A percentile compares a stretch with the other conserved stretches of the same genome.
Evolutionary conservation across 2,113 vertebrate species (phyloP).

Genomic region (Butorides virescens): DNA sequence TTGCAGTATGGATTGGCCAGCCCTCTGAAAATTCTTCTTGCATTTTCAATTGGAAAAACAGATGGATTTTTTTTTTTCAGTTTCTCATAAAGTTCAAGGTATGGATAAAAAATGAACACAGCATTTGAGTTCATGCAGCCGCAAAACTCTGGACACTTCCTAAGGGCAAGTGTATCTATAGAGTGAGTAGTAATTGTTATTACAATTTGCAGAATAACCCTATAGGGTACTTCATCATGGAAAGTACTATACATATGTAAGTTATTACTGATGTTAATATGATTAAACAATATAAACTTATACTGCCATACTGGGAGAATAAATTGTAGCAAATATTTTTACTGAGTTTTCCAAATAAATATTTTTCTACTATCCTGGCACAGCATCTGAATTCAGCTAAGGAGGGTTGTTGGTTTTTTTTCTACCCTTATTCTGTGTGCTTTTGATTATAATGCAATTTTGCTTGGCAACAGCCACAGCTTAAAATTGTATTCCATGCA

Average conservation of each 20-base stretch:
- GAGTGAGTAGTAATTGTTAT: not conserved
- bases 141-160: not conserved
- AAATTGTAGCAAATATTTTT: not conserved
- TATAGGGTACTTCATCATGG: not conserved
- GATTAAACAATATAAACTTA: not conserved
- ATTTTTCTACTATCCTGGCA: not conserved
- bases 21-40: not conserved
- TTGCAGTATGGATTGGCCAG: not conserved
- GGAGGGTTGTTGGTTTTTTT: not conserved
- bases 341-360: not conserved
- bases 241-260: not conserved
- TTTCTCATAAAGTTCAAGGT: not conserved
- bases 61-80: fast-evolving
- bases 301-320: not conserved
- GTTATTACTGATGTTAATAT: not conserved
- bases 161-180: not conserved
- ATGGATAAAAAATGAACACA: not conserved
- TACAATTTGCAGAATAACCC: not conserved
- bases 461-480: not conserved
- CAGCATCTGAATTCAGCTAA: not conserved
- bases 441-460: not conserved
- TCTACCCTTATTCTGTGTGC: not conserved
- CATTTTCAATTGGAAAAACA: not conserved
- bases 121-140: not conserved
- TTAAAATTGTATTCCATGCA: not conserved